Conservation (phyloP, 1,140 invertebrate genomes). For the Teleogryllus occipitalis region DNA sequence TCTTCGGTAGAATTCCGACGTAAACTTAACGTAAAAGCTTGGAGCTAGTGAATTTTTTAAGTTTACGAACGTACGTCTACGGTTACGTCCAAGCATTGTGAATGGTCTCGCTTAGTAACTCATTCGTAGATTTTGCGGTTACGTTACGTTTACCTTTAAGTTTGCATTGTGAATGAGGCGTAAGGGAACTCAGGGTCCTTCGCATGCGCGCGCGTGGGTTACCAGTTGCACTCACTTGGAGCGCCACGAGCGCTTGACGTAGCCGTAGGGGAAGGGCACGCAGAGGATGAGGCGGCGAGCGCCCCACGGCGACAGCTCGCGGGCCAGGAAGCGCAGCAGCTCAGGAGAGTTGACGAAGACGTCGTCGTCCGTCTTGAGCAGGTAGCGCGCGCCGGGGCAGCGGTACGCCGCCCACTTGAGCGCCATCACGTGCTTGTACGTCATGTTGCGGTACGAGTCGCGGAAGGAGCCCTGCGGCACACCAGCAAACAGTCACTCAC, state of each 20-base stretch:
- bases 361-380: slow-evolving; percentile 73
- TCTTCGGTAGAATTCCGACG: no score
- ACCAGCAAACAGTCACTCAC: no score
- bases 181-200: no score
- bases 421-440: slow-evolving; percentile 77
- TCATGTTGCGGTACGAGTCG: slow-evolving; percentile 76
- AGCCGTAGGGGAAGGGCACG: slow-evolving; percentile 37
- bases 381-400: slow-evolving; percentile 53
- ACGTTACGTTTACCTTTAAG: no score
- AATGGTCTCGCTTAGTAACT: no score
- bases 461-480: slow-evolving; percentile 62
- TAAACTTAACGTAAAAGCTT: no score
- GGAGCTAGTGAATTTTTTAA: no score
- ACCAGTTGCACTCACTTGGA: slow-evolving; percentile 43
- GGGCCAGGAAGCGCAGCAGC: slow-evolving; percentile 51
- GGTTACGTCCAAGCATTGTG: no score
- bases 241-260: slow-evolving; percentile 45
- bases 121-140: no score
- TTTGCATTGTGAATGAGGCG: no score
- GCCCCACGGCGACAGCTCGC: slow-evolving; percentile 47
- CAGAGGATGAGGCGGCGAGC: slow-evolving; percentile 50
- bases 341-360: slow-evolving; percentile 63
- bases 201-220: no score
- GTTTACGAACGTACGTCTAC: no score
- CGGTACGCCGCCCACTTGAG: slow-evolving; percentile 71